A percentile compares a stretch with the other conserved stretches of the same genome.
These are phyloP conservation scores for Euplagia quadripunctaria DNA, from an alignment of 2,888 invertebrate genomes.

Conservation along the genomic window DNA sequence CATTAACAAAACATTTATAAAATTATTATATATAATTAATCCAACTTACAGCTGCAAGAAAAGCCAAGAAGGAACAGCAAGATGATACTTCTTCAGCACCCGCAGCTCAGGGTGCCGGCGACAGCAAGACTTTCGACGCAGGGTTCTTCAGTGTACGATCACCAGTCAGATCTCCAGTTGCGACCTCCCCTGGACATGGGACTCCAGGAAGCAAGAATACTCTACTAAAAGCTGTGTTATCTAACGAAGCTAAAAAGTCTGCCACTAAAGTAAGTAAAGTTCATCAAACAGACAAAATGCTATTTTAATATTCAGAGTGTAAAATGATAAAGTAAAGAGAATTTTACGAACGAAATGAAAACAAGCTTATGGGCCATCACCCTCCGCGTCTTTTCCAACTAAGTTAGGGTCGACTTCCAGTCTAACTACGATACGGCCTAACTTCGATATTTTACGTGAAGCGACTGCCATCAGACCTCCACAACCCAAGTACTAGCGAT, in stretches of 20 bases:
- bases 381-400: too few species aligned
- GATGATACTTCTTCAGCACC: conserved; percentile 19
- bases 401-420: too few species aligned
- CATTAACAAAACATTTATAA: too few species aligned
- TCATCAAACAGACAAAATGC: too few species aligned
- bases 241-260: conserved; percentile 78
- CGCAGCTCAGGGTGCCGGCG: conserved; percentile 13
- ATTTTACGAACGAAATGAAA: too few species aligned
- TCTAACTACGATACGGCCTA: too few species aligned
- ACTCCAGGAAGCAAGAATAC: conserved; percentile 45
- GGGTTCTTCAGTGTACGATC: conserved; percentile 81
- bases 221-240: conserved; percentile 73
- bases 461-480: too few species aligned
- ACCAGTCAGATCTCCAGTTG: conserved; percentile 66
- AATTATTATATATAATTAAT: not conserved
- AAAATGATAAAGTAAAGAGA: too few species aligned
- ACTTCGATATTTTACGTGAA: too few species aligned
- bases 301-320: too few species aligned
- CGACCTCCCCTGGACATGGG: conserved; percentile 11
- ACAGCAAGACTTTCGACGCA: conserved; percentile 77
- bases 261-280: conserved; percentile 66
- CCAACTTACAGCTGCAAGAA: conserved; percentile 70
- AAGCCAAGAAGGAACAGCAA: conserved; percentile 68
- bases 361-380: too few species aligned
- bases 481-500: too few species aligned